Conservation (phyloP, 2,888 invertebrate species). For the Oligia strigilis region DNA sequence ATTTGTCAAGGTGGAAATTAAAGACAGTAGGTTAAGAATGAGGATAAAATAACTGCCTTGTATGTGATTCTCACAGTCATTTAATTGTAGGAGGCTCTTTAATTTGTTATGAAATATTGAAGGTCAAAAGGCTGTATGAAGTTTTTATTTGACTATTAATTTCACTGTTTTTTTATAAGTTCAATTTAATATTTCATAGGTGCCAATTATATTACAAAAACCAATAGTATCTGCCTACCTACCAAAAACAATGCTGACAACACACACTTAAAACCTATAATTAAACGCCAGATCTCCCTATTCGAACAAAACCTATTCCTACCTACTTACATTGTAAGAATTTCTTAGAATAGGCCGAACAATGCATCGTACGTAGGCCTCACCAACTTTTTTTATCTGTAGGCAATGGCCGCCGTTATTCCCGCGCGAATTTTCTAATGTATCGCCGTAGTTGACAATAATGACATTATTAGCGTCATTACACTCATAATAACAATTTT, state of each 20-base stretch:
- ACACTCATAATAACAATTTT: conserved; percentile 35
- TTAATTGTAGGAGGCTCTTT: conserved; percentile 9
- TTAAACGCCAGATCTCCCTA: conserved; percentile 49
- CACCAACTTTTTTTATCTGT: conserved; percentile 55
- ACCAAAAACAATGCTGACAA: conserved; percentile 30
- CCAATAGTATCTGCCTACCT: neutral
- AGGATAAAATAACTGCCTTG: conserved; percentile 36
- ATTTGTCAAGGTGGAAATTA: conserved; percentile 51
- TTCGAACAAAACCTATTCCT: conserved; percentile 47
- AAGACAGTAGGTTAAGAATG: conserved; percentile 51
- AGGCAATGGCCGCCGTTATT: conserved; percentile 63
- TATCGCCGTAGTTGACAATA: conserved; percentile 44
- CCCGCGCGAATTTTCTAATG: conserved; percentile 64
- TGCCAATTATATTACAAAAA: neutral
- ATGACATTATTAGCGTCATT: conserved; percentile 58
- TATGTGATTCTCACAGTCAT: conserved; percentile 48
- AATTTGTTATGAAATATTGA: conserved; percentile 33
- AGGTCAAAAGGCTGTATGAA: neutral
- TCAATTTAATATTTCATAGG: neutral
- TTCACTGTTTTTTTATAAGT: neutral
- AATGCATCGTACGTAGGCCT: conserved; percentile 59
- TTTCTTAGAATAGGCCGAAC: conserved; percentile 63
- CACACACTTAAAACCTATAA: conserved; percentile 15
- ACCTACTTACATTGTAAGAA: conserved; percentile 54
- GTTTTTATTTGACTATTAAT: neutral